phyloP scores from a whole-genome alignment of 2,797 vertebrate species.

The Morelia viridis region DNA sequence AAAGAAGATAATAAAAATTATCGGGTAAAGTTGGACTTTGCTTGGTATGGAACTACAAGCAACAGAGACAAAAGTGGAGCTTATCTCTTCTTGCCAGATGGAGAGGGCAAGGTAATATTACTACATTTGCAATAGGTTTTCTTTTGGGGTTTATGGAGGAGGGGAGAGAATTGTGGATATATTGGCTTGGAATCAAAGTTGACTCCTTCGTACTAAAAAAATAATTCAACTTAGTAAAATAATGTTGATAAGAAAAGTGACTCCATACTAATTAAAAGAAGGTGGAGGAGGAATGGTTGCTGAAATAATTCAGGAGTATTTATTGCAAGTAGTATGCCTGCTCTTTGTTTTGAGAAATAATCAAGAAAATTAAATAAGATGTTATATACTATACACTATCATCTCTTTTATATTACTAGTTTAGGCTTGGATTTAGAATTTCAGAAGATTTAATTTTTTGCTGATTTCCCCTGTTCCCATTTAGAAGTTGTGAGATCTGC shows the following conservation, averaged over 20 bases:
- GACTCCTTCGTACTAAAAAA: neutral
- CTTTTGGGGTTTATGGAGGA: neutral
- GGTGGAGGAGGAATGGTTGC: neutral
- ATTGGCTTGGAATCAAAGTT: neutral
- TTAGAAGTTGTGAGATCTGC: neutral
- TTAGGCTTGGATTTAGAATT: neutral
- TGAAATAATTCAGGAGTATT: neutral
- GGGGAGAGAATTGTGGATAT: neutral
- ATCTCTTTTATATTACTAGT: neutral
- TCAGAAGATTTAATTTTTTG: neutral
- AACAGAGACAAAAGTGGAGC: constrained; percentile 90
- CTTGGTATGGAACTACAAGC: constrained; percentile 87
- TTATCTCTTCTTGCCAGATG: constrained; percentile 90
- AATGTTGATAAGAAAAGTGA: neutral
- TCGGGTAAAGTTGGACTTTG: constrained; percentile 81
- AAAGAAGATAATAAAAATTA: constrained; percentile 77
- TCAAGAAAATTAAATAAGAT: neutral
- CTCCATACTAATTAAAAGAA: neutral
- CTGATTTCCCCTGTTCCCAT: neutral
- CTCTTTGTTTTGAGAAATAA: neutral
- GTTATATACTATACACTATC: too few species aligned
- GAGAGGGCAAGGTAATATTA: constrained; percentile 82
- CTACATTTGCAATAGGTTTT: neutral
- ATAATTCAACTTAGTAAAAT: neutral
- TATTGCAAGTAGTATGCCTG: neutral